Conservation (phyloP, 2,113 vertebrate species). For the Menidia beryllina region DNA sequence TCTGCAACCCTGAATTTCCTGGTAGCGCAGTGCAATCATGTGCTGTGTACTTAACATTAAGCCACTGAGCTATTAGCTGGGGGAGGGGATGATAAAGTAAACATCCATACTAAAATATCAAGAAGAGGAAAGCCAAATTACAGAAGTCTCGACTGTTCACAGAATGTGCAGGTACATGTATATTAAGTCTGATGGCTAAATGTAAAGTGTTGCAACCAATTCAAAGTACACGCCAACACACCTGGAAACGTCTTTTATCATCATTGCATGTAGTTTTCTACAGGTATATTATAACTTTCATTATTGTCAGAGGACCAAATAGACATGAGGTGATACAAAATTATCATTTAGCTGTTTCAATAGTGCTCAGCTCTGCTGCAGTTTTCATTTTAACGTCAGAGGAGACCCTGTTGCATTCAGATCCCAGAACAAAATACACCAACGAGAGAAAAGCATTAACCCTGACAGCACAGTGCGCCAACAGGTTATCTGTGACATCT, state of each 20-base stretch:
- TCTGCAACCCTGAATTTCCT: constrained; percentile 34
- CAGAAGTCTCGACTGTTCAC: too few relatives aligned
- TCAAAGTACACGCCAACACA: too few relatives aligned
- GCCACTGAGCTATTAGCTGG: constrained; percentile 53
- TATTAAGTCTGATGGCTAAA: too few relatives aligned
- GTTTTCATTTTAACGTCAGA: constrained; percentile 52
- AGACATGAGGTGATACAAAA: neutral
- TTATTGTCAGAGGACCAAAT: neutral
- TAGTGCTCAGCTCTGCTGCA: constrained; percentile 12
- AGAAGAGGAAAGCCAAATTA: too few relatives aligned
- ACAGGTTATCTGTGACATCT: constrained; percentile 49
- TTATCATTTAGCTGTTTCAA: neutral
- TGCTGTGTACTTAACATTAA: constrained; percentile 67
- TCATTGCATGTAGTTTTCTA: neutral
- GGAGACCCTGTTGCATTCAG: constrained; percentile 81
- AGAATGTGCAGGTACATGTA: too few relatives aligned
- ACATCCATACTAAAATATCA: constrained; percentile 48
- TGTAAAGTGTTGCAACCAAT: too few relatives aligned
- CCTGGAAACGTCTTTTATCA: neutral
- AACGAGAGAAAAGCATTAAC: constrained; percentile 1
- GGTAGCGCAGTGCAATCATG: constrained; percentile 49
- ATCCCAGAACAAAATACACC: constrained; percentile 1
- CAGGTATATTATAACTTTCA: neutral
- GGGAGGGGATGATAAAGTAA: constrained; percentile 54
- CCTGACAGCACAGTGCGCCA: constrained; percentile 29